Base-by-base conservation (phyloP, 1,140 invertebrate species). In the Onthophagus taurus region DNA sequence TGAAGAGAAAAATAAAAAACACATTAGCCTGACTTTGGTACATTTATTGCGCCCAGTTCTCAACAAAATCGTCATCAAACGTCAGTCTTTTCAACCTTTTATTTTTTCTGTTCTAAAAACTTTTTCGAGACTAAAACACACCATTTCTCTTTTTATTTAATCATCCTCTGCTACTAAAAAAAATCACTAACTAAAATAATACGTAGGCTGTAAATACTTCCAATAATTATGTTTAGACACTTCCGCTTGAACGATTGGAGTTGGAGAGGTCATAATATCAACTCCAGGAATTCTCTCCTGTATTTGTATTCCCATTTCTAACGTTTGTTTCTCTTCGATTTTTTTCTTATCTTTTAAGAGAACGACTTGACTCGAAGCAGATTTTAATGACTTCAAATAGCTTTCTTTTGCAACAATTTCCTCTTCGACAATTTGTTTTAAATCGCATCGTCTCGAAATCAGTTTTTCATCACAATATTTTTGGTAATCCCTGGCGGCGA, bases 401-500 rank as follows among this genome's bases (percentile, higher is more conserved):
- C 24, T 7, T 7, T n/a, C 6, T 26, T 26, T 26, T 6, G 6
- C 24, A 26, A 6, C n/a, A 26, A 7, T 26, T n/a, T 6, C n/a
- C 6, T n/a, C 6, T n/a, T 39, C 16, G 26, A 16, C n/a, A 12
- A 11, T 23, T 23, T 39, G n/a, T 30, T 13, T 4, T 8, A 39
- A 11, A 18, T 11, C 11, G 26, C 21, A 16, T 11, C 21, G 4
- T 44, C 42, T 2, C 36, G 16, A 13, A 23, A 36, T 1, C 18
- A 21, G 21, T 44, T 53, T 49, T 9, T 39, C 29, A 42, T 45
- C 41, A 44, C 62, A 63, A 24, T 60, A 61, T 6, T 50, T 19
- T 45, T 54, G 56, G 34, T 65, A 65, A 35, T 62, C 50, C 43
- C 54, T 55, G 11, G 59, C 54, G 2, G 62, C 62, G 19, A 49